Base-by-base conservation (phyloP, 1,140 invertebrate species). In the Tribolium madens region DNA sequence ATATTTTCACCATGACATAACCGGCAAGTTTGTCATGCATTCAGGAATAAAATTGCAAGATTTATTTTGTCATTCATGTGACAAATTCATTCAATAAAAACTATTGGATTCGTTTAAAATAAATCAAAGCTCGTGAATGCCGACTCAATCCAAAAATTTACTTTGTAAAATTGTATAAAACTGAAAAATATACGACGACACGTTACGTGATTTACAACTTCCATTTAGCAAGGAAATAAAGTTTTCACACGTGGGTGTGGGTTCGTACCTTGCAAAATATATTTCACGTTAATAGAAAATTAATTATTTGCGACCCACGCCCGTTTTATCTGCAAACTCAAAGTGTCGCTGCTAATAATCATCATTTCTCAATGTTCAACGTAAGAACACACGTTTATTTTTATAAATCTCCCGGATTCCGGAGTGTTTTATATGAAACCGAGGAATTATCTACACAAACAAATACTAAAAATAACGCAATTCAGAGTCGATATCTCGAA, bases 381-480 rank as follows among this genome's bases (percentile, higher is more conserved):
- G n/a, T n/a, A n/a, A n/a, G n/a, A n/a, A n/a, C n/a, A n/a, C n/a
- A n/a, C n/a, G n/a, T n/a, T n/a, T n/a, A n/a, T n/a, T n/a, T n/a
- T n/a, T n/a, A 12, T n/a, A 33, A 33, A 33, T 31, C 21, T 60
- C 31, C 57, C 12, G 10, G 21, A 31, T 36, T 2, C 21, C 10
- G 13, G n/a, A 33, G 12, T 64, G 10, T 64, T 26, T 64, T 64
- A 9, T 13, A 64, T 64, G n/a, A 64, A 64, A 14, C n/a, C 26
- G 13, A 21, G 52, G 57, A 64, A 64, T 64, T 64, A 64, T 64
- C 57, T 18, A 64, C 57, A 33, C 26, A 64, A 64, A 64, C 57
- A 64, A 64, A 64, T 33, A 64, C 57, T 64, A 64, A 64, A 64
- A 64, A 64, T 64, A 64, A 64, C 57, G 52, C 12, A 33, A 64